phyloP scores from a whole-genome alignment of 2,888 invertebrate species.

The Cylloceria caligata region DNA sequence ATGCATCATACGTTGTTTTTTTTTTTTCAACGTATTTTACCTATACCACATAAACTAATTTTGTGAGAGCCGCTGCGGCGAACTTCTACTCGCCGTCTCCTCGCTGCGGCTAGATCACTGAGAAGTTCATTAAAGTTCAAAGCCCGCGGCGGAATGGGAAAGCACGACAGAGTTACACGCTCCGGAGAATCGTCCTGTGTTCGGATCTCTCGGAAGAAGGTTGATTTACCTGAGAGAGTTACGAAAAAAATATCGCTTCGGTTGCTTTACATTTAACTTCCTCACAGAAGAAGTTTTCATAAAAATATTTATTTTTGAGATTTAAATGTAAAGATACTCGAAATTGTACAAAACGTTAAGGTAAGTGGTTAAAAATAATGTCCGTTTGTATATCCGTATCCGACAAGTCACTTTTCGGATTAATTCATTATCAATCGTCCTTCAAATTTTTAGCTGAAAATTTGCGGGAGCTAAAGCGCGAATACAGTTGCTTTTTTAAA shows the following conservation, averaged over 20 bases:
- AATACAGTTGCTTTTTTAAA: no score
- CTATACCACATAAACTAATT: constrained; percentile 55
- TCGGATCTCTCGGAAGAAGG: constrained; percentile 12
- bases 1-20: constrained; percentile 1
- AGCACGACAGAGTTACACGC: constrained; percentile 59
- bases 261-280: background rate
- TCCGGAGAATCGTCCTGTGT: constrained; percentile 38
- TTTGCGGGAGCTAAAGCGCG: no score
- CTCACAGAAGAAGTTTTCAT: no score
- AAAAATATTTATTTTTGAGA: no score
- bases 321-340: no score
- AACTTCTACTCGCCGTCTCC: constrained; percentile 24
- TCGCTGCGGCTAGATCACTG: constrained; percentile 40
- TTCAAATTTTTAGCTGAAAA: no score
- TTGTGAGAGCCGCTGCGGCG: constrained; percentile 15
- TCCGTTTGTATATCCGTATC: no score
- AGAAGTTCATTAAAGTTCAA: constrained; percentile 65
- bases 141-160: constrained; percentile 43
- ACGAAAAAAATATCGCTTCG: constrained; percentile 16
- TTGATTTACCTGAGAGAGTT: constrained; percentile 41
- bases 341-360: no score
- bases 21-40: background rate
- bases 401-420: no score
- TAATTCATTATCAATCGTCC: no score
- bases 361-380: no score